These are phyloP conservation scores for Lasaia peninsularis DNA, from an alignment of 1,140 invertebrate genomes.

Conservation along the genomic window DNA sequence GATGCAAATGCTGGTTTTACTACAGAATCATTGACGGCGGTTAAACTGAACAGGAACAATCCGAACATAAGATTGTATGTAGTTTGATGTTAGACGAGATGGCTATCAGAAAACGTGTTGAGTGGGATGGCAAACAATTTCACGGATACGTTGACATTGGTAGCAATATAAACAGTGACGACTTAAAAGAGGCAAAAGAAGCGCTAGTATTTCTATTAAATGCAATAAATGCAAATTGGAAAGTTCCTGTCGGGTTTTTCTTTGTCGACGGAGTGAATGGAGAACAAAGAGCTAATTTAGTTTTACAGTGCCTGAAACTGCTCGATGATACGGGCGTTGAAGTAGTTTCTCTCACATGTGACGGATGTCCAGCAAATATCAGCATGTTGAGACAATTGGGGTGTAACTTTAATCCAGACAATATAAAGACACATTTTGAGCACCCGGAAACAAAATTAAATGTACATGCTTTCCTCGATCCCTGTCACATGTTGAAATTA, in stretches of 20 bases:
- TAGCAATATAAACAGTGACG: not conserved
- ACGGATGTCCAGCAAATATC: slow-evolving; percentile 7
- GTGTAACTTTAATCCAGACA: slow-evolving; percentile 10
- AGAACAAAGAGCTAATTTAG: slow-evolving; percentile 3
- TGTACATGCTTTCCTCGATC: slow-evolving; percentile 12
- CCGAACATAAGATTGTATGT: not conserved
- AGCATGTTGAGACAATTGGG: slow-evolving; percentile 16
- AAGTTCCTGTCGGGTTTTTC: slow-evolving; percentile 20
- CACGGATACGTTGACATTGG: not conserved
- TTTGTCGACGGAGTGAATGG: slow-evolving; percentile 1
- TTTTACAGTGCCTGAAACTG: slow-evolving; percentile 10
- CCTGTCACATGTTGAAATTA: slow-evolving; percentile 15
- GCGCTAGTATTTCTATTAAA: not conserved
- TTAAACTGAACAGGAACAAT: not conserved
- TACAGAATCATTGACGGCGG: not conserved
- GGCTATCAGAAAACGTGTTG: not conserved
- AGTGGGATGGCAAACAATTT: not conserved
- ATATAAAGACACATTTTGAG: slow-evolving; percentile 13
- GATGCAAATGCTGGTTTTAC: not conserved
- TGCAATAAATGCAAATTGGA: not conserved
- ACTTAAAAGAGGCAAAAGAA: not conserved
- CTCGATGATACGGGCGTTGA: not conserved
- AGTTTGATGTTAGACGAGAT: slow-evolving; percentile 8
- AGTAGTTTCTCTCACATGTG: slow-evolving; percentile 1
- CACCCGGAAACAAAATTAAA: not conserved